Conservation (phyloP, 2,888 invertebrate species). For the Venusia cambrica region DNA sequence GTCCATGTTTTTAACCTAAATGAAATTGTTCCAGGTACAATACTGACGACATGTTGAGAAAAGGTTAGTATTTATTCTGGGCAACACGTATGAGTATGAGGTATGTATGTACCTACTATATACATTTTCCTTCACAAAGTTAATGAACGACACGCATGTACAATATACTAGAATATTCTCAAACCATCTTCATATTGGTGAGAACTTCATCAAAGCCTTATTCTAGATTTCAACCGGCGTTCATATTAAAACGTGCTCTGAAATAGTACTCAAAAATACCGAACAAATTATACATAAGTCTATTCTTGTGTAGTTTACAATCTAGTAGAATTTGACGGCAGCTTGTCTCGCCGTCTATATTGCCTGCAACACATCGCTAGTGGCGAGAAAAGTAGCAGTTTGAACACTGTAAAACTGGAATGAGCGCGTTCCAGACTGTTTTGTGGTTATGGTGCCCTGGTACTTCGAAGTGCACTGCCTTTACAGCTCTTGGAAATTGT, state of each 20-base stretch:
- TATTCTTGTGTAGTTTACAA: constrained; percentile 3
- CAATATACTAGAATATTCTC: too few species aligned
- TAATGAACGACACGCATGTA: too few species aligned
- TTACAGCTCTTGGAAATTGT: constrained; percentile 9
- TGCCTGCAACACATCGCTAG: constrained; percentile 20
- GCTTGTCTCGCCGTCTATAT: constrained; percentile 8
- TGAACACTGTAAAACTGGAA: constrained; percentile 24
- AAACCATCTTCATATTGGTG: too few species aligned
- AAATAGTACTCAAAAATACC: too few species aligned
- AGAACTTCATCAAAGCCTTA: too few species aligned
- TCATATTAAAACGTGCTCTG: too few species aligned
- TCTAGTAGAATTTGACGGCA: constrained; percentile 7
- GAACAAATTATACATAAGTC: too few species aligned
- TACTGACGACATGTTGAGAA: constrained; percentile 60
- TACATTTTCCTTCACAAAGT: too few species aligned
- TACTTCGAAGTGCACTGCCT: constrained; percentile 9
- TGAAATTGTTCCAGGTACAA: constrained; percentile 64
- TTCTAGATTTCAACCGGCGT: too few species aligned
- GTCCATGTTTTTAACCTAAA: constrained; percentile 21
- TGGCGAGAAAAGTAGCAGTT: constrained; percentile 21
- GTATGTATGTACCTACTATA: too few species aligned
- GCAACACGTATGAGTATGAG: neutral
- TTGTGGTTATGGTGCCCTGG: constrained; percentile 21
- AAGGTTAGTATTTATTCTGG: constrained; percentile 51
- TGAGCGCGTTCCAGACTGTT: constrained; percentile 19